Evolutionary conservation across 1,140 invertebrate species (phyloP).

Genomic region (Dendroctonus ponderosae): DNA sequence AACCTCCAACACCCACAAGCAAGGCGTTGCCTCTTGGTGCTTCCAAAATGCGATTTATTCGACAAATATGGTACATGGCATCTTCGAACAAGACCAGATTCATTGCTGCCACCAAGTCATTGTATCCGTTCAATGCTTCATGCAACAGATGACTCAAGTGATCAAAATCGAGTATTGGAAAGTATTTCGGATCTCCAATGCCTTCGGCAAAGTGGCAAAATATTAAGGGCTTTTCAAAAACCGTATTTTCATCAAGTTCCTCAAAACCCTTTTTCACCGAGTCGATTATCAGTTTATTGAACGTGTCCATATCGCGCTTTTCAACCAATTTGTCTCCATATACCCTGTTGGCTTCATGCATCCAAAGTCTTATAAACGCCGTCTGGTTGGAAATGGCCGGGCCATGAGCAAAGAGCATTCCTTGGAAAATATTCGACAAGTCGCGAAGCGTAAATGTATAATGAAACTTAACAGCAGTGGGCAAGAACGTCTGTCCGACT

Average conservation of each 20-base stretch:
- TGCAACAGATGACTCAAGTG: conserved; percentile 73
- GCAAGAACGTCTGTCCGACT: conserved; percentile 74
- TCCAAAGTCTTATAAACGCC: conserved; percentile 77
- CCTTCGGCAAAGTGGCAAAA: conserved; percentile 91
- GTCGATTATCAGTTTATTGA: conserved; percentile 72
- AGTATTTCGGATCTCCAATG: conserved; percentile 89
- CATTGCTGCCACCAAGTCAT: conserved; percentile 84
- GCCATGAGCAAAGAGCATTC: conserved; percentile 81
- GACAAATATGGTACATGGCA: conserved; percentile 87
- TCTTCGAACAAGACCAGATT: conserved; percentile 95
- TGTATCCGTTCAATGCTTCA: conserved; percentile 83
- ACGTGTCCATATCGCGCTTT: conserved; percentile 70
- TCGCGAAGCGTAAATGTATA: conserved; percentile 93
- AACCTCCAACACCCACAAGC: conserved; percentile 90
- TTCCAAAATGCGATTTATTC: conserved; percentile 92
- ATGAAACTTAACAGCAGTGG: conserved; percentile 93
- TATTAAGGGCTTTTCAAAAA: conserved; percentile 73
- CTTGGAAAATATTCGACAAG: conserved; percentile 87
- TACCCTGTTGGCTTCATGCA: conserved; percentile 86
- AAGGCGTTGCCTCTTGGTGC: conserved; percentile 88
- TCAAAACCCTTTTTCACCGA: conserved; percentile 83
- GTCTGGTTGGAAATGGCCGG: conserved; percentile 71
- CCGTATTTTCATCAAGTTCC: conserved; percentile 62
- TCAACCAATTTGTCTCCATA: conserved; percentile 89
- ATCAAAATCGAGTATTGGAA: conserved; percentile 70